These are phyloP conservation scores for Pogonophryne albipinna DNA, from an alignment of 2,797 vertebrate genomes.

Conservation along the genomic window DNA sequence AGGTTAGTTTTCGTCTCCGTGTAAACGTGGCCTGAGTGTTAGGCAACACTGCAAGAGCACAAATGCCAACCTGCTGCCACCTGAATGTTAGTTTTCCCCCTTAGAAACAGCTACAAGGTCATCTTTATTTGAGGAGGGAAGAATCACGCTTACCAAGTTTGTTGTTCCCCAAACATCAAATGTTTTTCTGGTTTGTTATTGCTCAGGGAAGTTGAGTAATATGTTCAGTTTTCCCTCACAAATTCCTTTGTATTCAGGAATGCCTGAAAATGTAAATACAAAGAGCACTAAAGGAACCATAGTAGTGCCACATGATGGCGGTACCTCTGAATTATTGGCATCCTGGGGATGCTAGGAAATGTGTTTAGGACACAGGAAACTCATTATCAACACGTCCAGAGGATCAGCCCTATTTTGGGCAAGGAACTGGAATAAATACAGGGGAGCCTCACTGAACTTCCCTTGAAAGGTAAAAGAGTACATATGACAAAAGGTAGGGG, in stretches of 20 bases:
- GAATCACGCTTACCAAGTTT: not conserved
- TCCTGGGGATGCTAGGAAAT: too few species aligned
- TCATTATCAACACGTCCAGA: too few species aligned
- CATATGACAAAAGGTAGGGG: too few species aligned
- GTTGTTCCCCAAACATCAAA: not conserved
- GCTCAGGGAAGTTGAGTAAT: not conserved
- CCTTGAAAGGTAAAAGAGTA: not conserved
- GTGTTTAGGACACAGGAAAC: too few species aligned
- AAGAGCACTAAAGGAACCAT: too few species aligned
- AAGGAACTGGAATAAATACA: too few species aligned
- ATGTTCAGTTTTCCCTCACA: not conserved
- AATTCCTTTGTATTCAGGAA: not conserved
- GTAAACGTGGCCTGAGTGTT: too few species aligned
- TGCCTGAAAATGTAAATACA: not conserved
- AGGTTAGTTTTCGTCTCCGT: too few species aligned
- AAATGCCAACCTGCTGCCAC: not conserved
- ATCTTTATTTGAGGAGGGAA: not conserved
- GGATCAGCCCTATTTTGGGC: too few species aligned
- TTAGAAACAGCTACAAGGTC: too few species aligned
- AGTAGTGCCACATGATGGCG: too few species aligned
- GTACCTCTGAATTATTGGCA: too few species aligned
- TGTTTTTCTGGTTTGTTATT: not conserved
- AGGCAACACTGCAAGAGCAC: not conserved
- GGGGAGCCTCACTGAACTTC: not conserved
- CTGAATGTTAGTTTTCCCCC: not conserved